phyloP scores from a whole-genome alignment of 1,140 invertebrate genomes.

The Thereuonema tuberculata region DNA sequence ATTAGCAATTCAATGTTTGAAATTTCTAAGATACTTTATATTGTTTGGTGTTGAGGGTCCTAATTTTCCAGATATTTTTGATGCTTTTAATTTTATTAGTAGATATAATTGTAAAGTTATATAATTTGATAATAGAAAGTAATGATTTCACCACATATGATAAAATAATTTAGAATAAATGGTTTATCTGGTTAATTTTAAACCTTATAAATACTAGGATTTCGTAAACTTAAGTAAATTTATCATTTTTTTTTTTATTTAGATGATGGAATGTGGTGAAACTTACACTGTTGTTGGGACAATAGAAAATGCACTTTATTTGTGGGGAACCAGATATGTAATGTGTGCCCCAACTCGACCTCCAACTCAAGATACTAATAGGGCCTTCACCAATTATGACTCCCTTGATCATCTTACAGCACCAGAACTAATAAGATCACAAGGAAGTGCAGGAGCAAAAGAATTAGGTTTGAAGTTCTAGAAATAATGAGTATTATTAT shows the following conservation, averaged over 20 bases:
- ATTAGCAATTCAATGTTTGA: too few species aligned
- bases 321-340: slow-evolving; percentile 47
- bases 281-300: slow-evolving; percentile 49
- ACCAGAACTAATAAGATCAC: slow-evolving; percentile 4
- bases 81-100: too few species aligned
- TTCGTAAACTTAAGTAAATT: too few species aligned
- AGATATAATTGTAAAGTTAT: too few species aligned
- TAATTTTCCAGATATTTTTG: too few species aligned
- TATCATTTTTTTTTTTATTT: slow-evolving; percentile 12
- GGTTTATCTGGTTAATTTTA: too few species aligned
- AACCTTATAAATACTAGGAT: too few species aligned
- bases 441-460: not conserved
- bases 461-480: not conserved
- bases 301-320: slow-evolving; percentile 48
- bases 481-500: not conserved
- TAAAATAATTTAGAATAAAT: too few species aligned
- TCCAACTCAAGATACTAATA: slow-evolving; percentile 27
- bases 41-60: too few species aligned
- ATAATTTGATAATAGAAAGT: too few species aligned
- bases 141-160: too few species aligned
- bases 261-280: slow-evolving; percentile 47
- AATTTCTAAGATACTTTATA: too few species aligned
- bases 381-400: slow-evolving; percentile 8
- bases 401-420: not conserved
- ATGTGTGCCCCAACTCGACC: slow-evolving; percentile 17